Evolutionary conservation across 1,140 invertebrate species (phyloP).

Genomic region (Latrodectus geometricus): DNA sequence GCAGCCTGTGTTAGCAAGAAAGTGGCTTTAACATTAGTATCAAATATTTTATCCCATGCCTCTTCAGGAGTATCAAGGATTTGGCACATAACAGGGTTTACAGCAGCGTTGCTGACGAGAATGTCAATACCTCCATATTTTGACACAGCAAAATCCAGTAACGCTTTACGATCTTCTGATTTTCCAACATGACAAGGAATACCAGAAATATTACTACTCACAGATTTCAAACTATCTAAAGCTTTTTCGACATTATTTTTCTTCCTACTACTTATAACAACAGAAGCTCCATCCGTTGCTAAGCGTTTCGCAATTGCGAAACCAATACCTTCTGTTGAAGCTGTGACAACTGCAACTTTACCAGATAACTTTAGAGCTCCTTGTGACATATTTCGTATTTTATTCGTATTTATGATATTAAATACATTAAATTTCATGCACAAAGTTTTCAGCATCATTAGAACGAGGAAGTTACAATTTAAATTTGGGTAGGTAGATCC

Average conservation of each 20-base stretch:
- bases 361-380: slow-evolving; percentile 75
- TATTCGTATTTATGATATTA: background rate
- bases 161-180: slow-evolving; percentile 66
- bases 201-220: slow-evolving; percentile 68
- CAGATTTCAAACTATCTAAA: slow-evolving; percentile 66
- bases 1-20: slow-evolving; percentile 90
- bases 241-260: slow-evolving; percentile 70
- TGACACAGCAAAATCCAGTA: slow-evolving; percentile 73
- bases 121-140: slow-evolving; percentile 93
- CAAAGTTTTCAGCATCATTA: background rate
- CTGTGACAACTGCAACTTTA: slow-evolving; percentile 92
- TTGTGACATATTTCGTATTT: slow-evolving; percentile 7
- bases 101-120: slow-evolving; percentile 93
- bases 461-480: no score
- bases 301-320: slow-evolving; percentile 89
- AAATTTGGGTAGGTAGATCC: no score
- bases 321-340: slow-evolving; percentile 94
- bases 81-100: slow-evolving; percentile 84
- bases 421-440: background rate
- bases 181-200: slow-evolving; percentile 71
- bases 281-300: slow-evolving; percentile 88
- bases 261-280: slow-evolving; percentile 89
- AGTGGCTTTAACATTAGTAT: slow-evolving; percentile 91
- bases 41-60: slow-evolving; percentile 93
- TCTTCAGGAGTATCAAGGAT: slow-evolving; percentile 84